These are phyloP conservation scores for Lysandra coridon DNA, from an alignment of 2,888 invertebrate species.

Conservation along the genomic window DNA sequence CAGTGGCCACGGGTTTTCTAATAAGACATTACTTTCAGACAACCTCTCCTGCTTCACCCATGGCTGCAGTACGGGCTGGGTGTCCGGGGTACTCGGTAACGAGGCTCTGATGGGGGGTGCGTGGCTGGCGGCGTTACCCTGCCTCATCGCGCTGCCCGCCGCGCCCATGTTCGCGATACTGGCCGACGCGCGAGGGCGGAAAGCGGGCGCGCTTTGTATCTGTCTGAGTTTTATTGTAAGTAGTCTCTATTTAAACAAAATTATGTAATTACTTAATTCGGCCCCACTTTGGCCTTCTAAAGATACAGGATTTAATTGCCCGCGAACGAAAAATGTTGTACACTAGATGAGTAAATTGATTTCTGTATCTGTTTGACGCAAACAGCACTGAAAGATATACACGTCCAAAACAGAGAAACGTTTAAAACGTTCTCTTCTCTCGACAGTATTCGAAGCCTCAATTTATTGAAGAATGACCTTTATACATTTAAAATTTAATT, in stretches of 20 bases:
- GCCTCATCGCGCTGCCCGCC: constrained; percentile 68
- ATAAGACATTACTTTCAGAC: constrained; percentile 49
- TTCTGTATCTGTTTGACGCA: too few relatives aligned
- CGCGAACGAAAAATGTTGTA: too few relatives aligned
- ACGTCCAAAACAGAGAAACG: not conserved
- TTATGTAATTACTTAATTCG: too few relatives aligned
- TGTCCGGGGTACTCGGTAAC: constrained; percentile 68
- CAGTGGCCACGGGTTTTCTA: not conserved
- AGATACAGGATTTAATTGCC: too few relatives aligned
- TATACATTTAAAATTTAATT: not conserved
- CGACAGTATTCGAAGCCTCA: not conserved
- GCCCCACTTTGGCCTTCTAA: too few relatives aligned
- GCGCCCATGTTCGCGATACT: constrained; percentile 73
- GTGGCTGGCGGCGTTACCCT: constrained; percentile 71
- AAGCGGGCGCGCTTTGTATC: constrained; percentile 65
- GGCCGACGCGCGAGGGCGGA: constrained; percentile 67
- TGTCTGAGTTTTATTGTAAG: constrained; percentile 70
- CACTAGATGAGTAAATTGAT: too few relatives aligned
- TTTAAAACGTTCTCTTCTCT: not conserved
- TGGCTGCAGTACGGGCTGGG: constrained; percentile 75
- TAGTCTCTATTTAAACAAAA: constrained; percentile 32
- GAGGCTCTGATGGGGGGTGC: constrained; percentile 72
- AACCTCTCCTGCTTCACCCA: constrained; percentile 75
- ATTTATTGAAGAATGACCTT: not conserved
- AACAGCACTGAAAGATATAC: too few relatives aligned